Conservation (phyloP, 2,797 vertebrate genomes). For the Synaphobranchus kaupii region DNA sequence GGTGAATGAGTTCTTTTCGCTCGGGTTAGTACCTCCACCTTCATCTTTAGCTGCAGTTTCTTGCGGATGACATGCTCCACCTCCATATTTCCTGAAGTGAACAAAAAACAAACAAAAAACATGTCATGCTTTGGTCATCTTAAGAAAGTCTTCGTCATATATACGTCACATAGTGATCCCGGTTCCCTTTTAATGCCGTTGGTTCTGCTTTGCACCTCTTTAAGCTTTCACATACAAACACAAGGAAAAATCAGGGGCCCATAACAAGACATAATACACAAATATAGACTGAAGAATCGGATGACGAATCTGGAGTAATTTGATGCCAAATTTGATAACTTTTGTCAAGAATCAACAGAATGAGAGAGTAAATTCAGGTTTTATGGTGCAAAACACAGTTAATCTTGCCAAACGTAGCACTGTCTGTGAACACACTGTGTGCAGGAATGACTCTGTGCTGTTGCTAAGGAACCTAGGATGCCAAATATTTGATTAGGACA, state of each 20-base stretch:
- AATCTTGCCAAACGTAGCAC: neutral
- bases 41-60: constrained; percentile 72
- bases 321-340: neutral
- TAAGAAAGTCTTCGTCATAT: neutral
- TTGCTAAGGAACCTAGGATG: constrained; percentile 25
- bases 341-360: neutral
- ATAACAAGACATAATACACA: neutral
- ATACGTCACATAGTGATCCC: neutral
- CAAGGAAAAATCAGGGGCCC: neutral
- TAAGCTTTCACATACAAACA: neutral
- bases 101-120: neutral
- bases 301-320: neutral
- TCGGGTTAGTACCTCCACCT: constrained; percentile 68
- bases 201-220: constrained; percentile 1
- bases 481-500: constrained; percentile 34
- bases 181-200: constrained; percentile 33
- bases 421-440: neutral
- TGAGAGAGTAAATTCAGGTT: neutral
- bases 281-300: constrained; percentile 15
- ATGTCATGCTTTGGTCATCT: neutral
- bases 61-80: constrained; percentile 68
- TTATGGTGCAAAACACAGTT: neutral
- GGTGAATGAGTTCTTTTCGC: neutral
- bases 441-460: neutral
- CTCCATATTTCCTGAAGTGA: constrained; percentile 69